phyloP scores from a whole-genome alignment of 2,888 invertebrate species.

The Erebia aethiops region DNA sequence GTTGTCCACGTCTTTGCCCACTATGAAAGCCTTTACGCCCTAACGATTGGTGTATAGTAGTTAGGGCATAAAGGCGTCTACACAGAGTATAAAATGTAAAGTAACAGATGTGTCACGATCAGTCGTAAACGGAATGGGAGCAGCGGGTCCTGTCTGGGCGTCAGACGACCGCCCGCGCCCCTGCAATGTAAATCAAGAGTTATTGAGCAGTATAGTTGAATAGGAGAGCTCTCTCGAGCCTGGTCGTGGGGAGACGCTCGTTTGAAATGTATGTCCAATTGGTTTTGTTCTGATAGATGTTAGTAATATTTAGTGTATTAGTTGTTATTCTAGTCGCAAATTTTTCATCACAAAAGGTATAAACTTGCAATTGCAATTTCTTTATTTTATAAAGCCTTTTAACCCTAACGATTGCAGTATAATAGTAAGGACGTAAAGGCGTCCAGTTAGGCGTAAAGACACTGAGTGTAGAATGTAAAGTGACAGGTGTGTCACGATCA shows the following conservation, averaged over 20 bases:
- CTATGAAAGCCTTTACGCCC: constrained; percentile 19
- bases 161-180: constrained; percentile 40
- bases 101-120: constrained; percentile 78
- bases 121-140: constrained; percentile 70
- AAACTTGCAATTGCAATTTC: background rate
- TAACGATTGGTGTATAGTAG: constrained; percentile 45
- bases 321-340: too few species aligned
- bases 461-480: constrained; percentile 66
- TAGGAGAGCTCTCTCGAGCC: constrained; percentile 59
- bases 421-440: constrained; percentile 40
- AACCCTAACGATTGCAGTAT: constrained; percentile 48
- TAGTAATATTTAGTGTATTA: too few species aligned
- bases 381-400: constrained; percentile 5
- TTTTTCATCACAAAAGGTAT: too few species aligned
- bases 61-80: too few species aligned
- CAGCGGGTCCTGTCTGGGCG: constrained; percentile 53
- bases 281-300: too few species aligned
- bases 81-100: constrained; percentile 66
- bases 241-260: constrained; percentile 57
- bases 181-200: constrained; percentile 40
- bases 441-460: too few species aligned
- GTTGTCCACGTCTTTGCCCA: too few species aligned
- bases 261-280: too few species aligned
- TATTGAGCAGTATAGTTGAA: constrained; percentile 46
- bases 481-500: constrained; percentile 78